Conservation (phyloP, 2,888 invertebrate species). For the Plebejus argus region DNA sequence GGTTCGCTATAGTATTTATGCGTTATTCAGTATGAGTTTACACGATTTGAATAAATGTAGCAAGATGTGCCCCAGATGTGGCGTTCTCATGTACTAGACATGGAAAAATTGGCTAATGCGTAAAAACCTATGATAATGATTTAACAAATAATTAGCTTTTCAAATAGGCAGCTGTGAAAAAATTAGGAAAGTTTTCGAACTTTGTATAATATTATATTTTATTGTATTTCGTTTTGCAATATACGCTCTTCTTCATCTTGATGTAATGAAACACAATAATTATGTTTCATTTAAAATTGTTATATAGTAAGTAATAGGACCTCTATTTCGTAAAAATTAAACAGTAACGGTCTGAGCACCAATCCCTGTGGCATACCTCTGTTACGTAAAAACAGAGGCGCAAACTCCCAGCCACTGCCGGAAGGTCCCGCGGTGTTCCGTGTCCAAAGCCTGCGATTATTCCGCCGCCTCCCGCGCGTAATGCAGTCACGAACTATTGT, state of each 20-base stretch:
- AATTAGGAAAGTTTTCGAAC: background rate
- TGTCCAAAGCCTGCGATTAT: conserved; percentile 17
- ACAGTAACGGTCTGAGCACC: background rate
- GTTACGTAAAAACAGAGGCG: background rate
- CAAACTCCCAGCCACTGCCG: conserved; percentile 6
- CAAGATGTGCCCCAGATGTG: conserved; percentile 30
- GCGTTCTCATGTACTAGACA: background rate
- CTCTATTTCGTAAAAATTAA: background rate
- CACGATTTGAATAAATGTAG: conserved; percentile 29
- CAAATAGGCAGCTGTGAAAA: background rate
- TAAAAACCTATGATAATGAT: background rate
- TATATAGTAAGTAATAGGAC: too few species aligned
- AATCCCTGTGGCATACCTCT: background rate
- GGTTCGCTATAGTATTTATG: background rate
- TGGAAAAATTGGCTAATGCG: background rate
- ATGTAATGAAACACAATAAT: too few species aligned
- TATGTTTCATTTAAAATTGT: too few species aligned
- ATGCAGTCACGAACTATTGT: conserved; percentile 14
- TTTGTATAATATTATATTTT: background rate
- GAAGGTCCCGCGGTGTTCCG: background rate
- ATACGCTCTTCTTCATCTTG: too few species aligned
- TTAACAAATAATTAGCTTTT: background rate
- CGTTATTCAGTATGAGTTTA: background rate
- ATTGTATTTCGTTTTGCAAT: background rate
- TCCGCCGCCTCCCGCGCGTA: conserved; percentile 4